These are phyloP conservation scores for Drosophila parthenogenetica DNA, from an alignment of 2,888 invertebrate species.

Conservation along the genomic window DNA sequence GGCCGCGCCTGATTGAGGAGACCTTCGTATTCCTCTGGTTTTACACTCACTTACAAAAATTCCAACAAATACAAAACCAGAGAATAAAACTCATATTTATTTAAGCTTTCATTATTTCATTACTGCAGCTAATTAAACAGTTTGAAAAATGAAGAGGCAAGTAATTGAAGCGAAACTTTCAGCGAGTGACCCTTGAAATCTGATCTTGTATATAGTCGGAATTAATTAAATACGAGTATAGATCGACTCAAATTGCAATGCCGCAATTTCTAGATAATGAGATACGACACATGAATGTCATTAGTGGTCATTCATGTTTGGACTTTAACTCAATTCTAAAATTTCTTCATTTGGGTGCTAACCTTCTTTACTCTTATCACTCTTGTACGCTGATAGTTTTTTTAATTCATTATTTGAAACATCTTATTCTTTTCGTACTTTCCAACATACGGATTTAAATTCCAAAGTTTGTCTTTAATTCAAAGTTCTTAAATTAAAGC, in stretches of 20 bases:
- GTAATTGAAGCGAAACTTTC: slow-evolving; percentile 36
- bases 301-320: background rate
- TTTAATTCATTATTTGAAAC: too few species aligned
- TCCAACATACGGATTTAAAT: too few species aligned
- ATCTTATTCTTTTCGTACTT: too few species aligned
- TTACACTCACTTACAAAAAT: slow-evolving; percentile 39
- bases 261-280: slow-evolving; percentile 18
- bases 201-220: background rate
- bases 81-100: background rate
- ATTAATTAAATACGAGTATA: slow-evolving; percentile 11
- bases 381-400: too few species aligned
- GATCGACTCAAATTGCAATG: slow-evolving; percentile 59
- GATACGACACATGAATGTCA: slow-evolving; percentile 13
- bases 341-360: slow-evolving; percentile 23
- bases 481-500: too few species aligned
- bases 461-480: too few species aligned
- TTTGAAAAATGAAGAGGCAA: slow-evolving; percentile 15
- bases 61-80: slow-evolving; percentile 34
- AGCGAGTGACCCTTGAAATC: slow-evolving; percentile 9
- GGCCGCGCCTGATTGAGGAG: slow-evolving; percentile 48
- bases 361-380: too few species aligned
- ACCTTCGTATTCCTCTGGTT: slow-evolving; percentile 49
- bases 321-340: slow-evolving; percentile 24
- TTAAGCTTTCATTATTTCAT: slow-evolving; percentile 24
- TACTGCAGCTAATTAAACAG: slow-evolving; percentile 36